Evolutionary conservation across 1,140 invertebrate species (phyloP).

Genomic region (Sminthurides bifidus): DNA sequence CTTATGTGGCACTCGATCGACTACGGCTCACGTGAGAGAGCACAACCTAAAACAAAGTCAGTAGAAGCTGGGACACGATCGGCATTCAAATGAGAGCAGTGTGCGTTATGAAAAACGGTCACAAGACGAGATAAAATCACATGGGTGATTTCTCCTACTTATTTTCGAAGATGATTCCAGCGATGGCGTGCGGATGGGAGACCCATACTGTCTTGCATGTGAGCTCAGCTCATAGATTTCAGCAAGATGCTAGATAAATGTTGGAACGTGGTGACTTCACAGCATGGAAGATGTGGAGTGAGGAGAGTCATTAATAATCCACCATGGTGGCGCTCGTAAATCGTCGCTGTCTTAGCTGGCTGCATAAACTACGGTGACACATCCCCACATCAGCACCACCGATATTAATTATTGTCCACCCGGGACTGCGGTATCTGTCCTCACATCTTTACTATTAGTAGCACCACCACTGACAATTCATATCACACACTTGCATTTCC

Average conservation of each 20-base stretch:
- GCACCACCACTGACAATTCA: neutral
- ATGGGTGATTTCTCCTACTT: neutral
- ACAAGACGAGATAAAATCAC: neutral
- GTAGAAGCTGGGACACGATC: no score
- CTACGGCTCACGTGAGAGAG: no score
- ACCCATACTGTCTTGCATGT: neutral
- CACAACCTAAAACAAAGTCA: no score
- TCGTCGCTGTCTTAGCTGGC: constrained; percentile 11
- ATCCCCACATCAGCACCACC: constrained; percentile 25
- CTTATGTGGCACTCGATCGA: no score
- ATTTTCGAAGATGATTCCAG: neutral
- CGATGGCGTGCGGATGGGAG: neutral
- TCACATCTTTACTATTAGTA: constrained; percentile 9
- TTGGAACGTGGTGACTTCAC: constrained; percentile 9
- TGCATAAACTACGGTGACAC: constrained; percentile 28
- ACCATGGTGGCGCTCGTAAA: constrained; percentile 19
- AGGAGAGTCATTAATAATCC: constrained; percentile 17
- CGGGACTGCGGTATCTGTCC: constrained; percentile 18
- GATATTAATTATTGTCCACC: constrained; percentile 31
- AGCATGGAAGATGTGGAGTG: constrained; percentile 3
- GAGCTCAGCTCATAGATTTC: no score
- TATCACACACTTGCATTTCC: constrained; percentile 4
- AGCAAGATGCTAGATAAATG: constrained; percentile 3
- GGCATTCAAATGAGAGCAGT: neutral
- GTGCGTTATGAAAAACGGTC: neutral